These are phyloP conservation scores for Leptopterna dolabrata DNA, from an alignment of 2,888 invertebrate genomes.

Conservation along the genomic window DNA sequence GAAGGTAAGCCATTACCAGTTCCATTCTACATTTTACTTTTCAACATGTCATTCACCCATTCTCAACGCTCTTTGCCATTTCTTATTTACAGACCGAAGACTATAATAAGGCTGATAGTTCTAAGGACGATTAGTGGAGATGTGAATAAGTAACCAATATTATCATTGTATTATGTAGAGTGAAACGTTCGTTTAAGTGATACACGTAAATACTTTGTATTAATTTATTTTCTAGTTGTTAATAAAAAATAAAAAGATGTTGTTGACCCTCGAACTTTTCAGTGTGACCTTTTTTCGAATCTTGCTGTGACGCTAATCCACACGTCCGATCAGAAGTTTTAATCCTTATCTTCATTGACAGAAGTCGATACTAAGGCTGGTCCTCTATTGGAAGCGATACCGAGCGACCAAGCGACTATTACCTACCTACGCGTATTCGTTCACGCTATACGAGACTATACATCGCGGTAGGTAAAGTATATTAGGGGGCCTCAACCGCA, in stretches of 20 bases:
- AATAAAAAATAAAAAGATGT: slow-evolving; percentile 20
- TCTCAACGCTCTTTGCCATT: background rate
- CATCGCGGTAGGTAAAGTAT: too few species aligned
- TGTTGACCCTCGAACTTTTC: background rate
- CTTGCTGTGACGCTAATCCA: too few species aligned
- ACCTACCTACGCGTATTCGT: too few species aligned
- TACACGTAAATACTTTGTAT: background rate
- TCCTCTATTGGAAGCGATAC: too few species aligned
- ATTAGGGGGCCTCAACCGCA: too few species aligned
- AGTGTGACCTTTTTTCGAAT: background rate
- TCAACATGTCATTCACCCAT: background rate
- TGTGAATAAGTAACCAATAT: background rate
- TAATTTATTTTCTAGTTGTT: slow-evolving; percentile 45
- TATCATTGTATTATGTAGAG: background rate
- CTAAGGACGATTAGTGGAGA: slow-evolving; percentile 38
- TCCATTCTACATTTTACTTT: too few species aligned
- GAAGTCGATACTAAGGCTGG: too few species aligned
- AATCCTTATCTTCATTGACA: too few species aligned
- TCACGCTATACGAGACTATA: too few species aligned
- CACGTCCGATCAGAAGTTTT: too few species aligned
- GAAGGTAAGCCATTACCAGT: background rate
- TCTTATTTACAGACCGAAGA: slow-evolving; percentile 24
- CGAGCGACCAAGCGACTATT: too few species aligned
- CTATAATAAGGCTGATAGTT: slow-evolving; percentile 49
- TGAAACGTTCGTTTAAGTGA: slow-evolving; percentile 12